Base-by-base conservation (phyloP, 2,113 vertebrate genomes). In the Pyrgilauda ruficollis region DNA sequence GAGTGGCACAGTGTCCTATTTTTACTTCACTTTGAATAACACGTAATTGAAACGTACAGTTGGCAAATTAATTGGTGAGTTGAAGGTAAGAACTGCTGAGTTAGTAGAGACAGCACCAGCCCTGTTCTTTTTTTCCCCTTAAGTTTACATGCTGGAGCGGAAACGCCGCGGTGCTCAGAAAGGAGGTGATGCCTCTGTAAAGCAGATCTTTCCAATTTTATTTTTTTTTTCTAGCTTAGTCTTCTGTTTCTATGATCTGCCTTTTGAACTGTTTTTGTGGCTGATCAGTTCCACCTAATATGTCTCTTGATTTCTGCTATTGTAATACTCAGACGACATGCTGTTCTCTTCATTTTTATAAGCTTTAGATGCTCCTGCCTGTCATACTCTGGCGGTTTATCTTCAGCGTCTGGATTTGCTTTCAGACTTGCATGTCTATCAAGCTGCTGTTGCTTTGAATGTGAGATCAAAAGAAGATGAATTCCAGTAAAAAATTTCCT, bases 231-330 rank as follows among this genome's bases (percentile, higher is more conserved):
- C 88, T 68, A 95, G 94, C 96, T 96, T 94, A 81, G 96, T 98
- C 97, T 98, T 98, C 98, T 98, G 98, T 98, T 97, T 97, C 98
- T 97, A 49, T 98, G 98, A 98, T 98, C 98, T 97, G 98, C 97
- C 98, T 98, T 98, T 98, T 98, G 98, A 98, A 98, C 98, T 98
- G 98, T 98, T 98, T 98, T 98, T 98, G 98, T 98, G 98, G 97
- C 97, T 98, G 98, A 98, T 99, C 98, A 98, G 97, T 98, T 98
- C 98, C 97, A 98, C 97, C 98, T 98, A 98, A 98, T 98, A 98
- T 97, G 97, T 98, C 98, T 98, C 98, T 98, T 98, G 97, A 98
- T 98, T 98, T 98, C 97, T 97, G 96, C 98, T 98, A 98, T 98
- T 98, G 98, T 98, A 98, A 98, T 98, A 98, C 97, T 97, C 97